A percentile compares a stretch with the other conserved stretches of the same genome.
Conservation (phyloP, 2,888 invertebrate genomes). For the Polyommatus icarus region DNA sequence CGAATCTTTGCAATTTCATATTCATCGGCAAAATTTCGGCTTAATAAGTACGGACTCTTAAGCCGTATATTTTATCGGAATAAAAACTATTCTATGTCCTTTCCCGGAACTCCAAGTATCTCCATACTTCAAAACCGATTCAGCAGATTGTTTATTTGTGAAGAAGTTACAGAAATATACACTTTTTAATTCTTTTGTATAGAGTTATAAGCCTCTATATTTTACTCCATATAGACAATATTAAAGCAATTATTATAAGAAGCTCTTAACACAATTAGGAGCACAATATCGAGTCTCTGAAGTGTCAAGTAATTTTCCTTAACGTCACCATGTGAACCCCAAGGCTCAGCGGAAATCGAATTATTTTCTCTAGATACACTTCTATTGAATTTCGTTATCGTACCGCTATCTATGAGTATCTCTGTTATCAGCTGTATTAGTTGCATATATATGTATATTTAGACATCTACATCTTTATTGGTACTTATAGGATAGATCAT, state of each 20-base stretch:
- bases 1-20: too few relatives aligned
- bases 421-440: background rate
- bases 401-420: slow-evolving; percentile 19
- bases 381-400: slow-evolving; percentile 21
- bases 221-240: background rate
- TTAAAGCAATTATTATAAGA: background rate
- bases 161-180: too few relatives aligned
- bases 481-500: too few relatives aligned
- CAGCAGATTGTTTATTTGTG: background rate
- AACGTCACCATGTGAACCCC: background rate
- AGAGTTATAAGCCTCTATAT: too few relatives aligned
- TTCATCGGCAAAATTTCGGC: too few relatives aligned
- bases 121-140: background rate
- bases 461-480: background rate
- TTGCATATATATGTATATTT: background rate
- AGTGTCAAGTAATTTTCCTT: background rate
- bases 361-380: slow-evolving; percentile 21
- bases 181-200: too few relatives aligned
- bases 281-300: background rate
- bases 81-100: background rate
- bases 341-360: background rate
- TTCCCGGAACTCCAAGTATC: background rate
- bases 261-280: background rate
- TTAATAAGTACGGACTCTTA: too few relatives aligned
- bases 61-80: background rate